Evolutionary conservation across 2,888 invertebrate genomes (phyloP).

Genomic region (Gastrophysa polygoni): DNA sequence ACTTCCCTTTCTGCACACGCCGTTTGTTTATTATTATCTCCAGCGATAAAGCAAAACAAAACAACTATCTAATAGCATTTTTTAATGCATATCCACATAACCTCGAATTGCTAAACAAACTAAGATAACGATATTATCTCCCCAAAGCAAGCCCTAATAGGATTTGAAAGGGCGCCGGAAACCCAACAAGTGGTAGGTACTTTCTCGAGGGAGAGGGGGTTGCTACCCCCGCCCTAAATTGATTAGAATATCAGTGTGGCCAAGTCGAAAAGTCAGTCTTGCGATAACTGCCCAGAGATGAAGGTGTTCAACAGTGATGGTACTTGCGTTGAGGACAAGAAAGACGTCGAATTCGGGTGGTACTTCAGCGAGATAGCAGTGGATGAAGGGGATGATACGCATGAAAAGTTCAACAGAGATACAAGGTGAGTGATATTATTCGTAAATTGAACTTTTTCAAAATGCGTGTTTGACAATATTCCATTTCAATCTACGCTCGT

Average conservation of each 20-base stretch:
- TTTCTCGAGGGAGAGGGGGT: no score
- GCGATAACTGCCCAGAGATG: slow-evolving; percentile 33
- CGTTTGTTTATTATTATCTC: not conserved
- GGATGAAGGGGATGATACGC: slow-evolving; percentile 33
- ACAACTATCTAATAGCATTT: not conserved
- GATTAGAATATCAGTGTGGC: not conserved
- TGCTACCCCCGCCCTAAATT: not conserved
- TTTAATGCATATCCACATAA: not conserved
- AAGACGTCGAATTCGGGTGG: slow-evolving; percentile 50
- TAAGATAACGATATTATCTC: not conserved
- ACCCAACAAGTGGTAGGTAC: not conserved
- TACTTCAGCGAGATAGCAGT: slow-evolving; percentile 41
- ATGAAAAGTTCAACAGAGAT: slow-evolving; percentile 28
- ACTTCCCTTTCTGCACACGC: not conserved
- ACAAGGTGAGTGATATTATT: slow-evolving; percentile 21
- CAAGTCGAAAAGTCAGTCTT: not conserved
- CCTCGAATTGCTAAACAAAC: not conserved
- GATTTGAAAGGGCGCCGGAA: not conserved
- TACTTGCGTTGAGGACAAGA: slow-evolving; percentile 40
- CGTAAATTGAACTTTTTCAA: not conserved
- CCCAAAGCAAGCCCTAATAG: not conserved
- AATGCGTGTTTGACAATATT: no score
- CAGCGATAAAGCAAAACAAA: not conserved
- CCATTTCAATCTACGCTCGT: no score
- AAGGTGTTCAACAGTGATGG: slow-evolving; percentile 48